These are phyloP conservation scores for Dendrolimus pini DNA, from an alignment of 2,888 invertebrate genomes.

Conservation along the genomic window DNA sequence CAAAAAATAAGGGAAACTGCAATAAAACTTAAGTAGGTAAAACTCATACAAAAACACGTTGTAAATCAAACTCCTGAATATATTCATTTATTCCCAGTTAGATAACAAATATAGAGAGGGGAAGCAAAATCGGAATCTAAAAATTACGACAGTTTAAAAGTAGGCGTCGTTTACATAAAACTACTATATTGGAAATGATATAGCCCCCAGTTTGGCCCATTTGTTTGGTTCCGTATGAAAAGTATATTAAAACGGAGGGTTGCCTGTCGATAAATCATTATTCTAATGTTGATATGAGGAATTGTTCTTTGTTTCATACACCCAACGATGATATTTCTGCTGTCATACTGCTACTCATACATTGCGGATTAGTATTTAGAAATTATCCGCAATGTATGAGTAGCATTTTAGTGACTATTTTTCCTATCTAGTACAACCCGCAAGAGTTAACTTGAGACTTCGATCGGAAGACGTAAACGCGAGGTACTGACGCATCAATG, in stretches of 20 bases:
- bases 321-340: too few relatives aligned
- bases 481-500: too few relatives aligned
- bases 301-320: background rate
- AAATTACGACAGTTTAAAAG: constrained; percentile 76
- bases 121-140: constrained; percentile 69
- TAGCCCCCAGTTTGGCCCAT: constrained; percentile 45
- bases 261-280: constrained; percentile 3
- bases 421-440: too few relatives aligned
- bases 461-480: too few relatives aligned
- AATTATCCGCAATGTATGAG: too few relatives aligned
- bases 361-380: too few relatives aligned
- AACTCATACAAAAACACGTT: constrained; percentile 40
- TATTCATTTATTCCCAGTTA: constrained; percentile 59
- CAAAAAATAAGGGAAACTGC: constrained; percentile 18
- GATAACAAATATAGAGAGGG: constrained; percentile 69
- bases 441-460: too few relatives aligned
- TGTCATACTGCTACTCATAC: too few relatives aligned
- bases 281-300: background rate
- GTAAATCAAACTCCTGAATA: constrained; percentile 64
- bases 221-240: constrained; percentile 42
- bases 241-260: constrained; percentile 26
- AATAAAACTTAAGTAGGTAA: constrained; percentile 19
- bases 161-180: constrained; percentile 73
- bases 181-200: constrained; percentile 69
- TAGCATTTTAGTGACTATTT: too few relatives aligned